Base-by-base conservation (phyloP, 2,888 invertebrate species). In the Euplagia quadripunctaria region DNA sequence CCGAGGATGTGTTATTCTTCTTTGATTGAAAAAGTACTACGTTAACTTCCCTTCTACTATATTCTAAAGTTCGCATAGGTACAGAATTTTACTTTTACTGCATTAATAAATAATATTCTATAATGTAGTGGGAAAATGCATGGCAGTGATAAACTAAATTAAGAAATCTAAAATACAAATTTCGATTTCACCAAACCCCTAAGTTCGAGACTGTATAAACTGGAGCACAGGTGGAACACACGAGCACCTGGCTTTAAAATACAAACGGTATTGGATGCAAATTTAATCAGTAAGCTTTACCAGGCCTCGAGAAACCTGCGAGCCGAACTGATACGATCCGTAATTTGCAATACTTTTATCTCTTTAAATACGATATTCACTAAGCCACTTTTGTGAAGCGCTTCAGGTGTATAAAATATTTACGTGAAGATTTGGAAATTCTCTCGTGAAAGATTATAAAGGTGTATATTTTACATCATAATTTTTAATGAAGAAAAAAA, bases 241-340 rank as follows among this genome's bases (percentile, higher is more conserved):
- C 70, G 72, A 73, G 71, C 51, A 71, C 71, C 68, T 70, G 71
- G 80, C 17, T 85, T 85, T 85, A 86, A 87, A 88, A 85, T 83
- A 87, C 80, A 85, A 86, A 84, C 82, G 81, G 78, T 79, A 82
- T 82, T 73, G 79, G 70, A 87, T 87, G 84, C 85, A 88, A 87
- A 88, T 88, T 88, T 88, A 87, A 88, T 87, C 87, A 87, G 85
- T 78, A 79, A 84, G 84, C 80, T 83, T 83, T 82, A 76, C 68
- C 78, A 75, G 76, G 71, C 75, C 79, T 77, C 71, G 78, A 77
- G 74, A 82, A 80, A 74, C 76, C 76, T 73, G 67, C 71, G 69
- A 58, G 73, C 55, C 43, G 43, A 61, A 73, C 58, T 66, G 65
- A 71, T 74, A 63, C 66, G 49, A 64, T 71, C 61, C 31, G 20